Evolutionary conservation across 2,888 invertebrate genomes (phyloP).

Genomic region (Coremacera marginata): DNA sequence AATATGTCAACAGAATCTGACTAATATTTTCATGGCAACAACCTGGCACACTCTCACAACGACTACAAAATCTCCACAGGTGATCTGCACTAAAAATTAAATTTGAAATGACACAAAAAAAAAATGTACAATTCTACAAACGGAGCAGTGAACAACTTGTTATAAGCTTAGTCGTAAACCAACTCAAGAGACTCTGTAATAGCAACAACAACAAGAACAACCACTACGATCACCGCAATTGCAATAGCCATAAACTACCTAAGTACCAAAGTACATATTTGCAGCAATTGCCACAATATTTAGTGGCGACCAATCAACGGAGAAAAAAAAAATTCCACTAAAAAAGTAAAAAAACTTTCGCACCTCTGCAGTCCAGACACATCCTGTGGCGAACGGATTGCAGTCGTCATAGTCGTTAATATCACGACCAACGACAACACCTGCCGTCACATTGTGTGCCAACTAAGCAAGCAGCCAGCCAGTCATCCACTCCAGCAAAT

Average conservation of each 20-base stretch:
- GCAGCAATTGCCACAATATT: slow-evolving; percentile 25
- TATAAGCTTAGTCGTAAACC: background rate
- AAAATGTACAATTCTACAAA: background rate
- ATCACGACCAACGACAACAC: slow-evolving; percentile 19
- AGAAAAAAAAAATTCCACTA: background rate
- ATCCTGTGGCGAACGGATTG: slow-evolving; percentile 37
- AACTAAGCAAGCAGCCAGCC: background rate
- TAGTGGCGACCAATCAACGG: background rate
- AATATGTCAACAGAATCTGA: slow-evolving; percentile 7
- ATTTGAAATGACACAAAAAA: background rate
- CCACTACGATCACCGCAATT: slow-evolving; percentile 21
- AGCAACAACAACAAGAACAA: background rate
- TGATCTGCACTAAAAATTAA: background rate
- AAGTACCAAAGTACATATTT: background rate
- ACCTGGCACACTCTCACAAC: background rate
- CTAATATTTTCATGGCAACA: background rate
- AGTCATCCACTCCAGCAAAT: background rate
- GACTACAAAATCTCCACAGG: slow-evolving; percentile 29
- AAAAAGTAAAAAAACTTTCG: slow-evolving; percentile 25
- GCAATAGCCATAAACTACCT: slow-evolving; percentile 22
- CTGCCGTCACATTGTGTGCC: slow-evolving; percentile 26
- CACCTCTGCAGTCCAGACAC: slow-evolving; percentile 32
- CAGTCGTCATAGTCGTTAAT: background rate
- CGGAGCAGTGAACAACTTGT: background rate
- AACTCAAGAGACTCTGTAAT: background rate